Base-by-base conservation (phyloP, 2,888 invertebrate species). In the Drosophila incognita region DNA sequence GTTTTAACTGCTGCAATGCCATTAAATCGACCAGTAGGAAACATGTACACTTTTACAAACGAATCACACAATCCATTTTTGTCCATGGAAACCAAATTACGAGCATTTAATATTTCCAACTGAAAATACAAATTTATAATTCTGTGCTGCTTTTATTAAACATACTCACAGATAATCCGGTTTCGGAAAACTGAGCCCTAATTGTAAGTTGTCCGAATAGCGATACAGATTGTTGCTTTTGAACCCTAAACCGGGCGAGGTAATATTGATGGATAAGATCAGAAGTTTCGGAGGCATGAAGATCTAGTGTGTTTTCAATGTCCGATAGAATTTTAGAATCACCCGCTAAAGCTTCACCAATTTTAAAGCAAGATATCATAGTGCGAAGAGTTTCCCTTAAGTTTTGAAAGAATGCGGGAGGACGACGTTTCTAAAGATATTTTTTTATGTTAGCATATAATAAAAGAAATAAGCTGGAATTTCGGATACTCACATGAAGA, bases 51-150 rank as follows among this genome's bases (percentile, higher is more conserved):
- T 85, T 98, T 96, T 0, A 99, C 97, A 93, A 98, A 99, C 0
- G 99, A 97, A 94, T 99, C 99, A 84, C 98, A 98, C 36, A 96
- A 94, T 81, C 97, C 98, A 93, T 98, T 98, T 21, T 96, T 96
- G 94, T 99, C 98, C 93, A 97, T 96, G 7, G 98, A 95, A 76
- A 95, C 94, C 69, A 99, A 94, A 94, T 98, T 97, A 90, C 97
- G 95, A 0, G 97, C 98, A 92, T 98, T 98, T 93, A 99, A 95
- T 65, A 99, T 95, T 93, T 98, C 98, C 56, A 99, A 94, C 91
- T 93, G 64, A 67, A 98, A 46, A 63, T n/a, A 27, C 3, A 59
- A 31, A 31, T 18, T 33, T 21, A 36, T 24, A 35, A 18, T 18
- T 31, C 24, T 7, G 51, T 54, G 40, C 15, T 42, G 11, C 2